Percentiles rank a stretch among this genome's conserved stretches.
These are phyloP conservation scores for Halictus quadricinctus DNA, from an alignment of 2,888 invertebrate species.

Conservation along the genomic window DNA sequence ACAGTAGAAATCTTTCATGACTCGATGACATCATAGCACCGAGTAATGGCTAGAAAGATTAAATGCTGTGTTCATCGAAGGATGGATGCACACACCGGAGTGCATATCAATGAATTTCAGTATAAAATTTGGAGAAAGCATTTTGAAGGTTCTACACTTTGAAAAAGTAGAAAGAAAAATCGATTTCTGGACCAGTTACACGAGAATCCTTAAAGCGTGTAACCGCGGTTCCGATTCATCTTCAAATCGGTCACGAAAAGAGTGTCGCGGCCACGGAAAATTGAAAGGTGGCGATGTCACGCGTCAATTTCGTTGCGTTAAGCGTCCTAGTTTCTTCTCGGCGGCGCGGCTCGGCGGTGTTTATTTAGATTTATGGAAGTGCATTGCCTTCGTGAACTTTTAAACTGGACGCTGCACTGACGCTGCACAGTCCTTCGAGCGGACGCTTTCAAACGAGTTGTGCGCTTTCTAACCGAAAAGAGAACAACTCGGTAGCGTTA, in stretches of 20 bases:
- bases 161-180: no score
- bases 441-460: slow-evolving; percentile 6
- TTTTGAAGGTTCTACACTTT: no score
- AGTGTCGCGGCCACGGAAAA: slow-evolving; percentile 22
- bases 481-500: slow-evolving; percentile 19
- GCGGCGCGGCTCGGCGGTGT: neutral
- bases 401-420: slow-evolving; percentile 24
- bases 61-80: slow-evolving; percentile 10
- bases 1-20: neutral
- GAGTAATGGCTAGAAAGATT: neutral
- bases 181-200: no score
- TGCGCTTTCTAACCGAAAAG: neutral
- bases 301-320: slow-evolving; percentile 43
- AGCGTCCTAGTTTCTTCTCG: slow-evolving; percentile 43
- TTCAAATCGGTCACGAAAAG: neutral
- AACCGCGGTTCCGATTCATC: neutral
- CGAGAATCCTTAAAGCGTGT: no score
- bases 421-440: neutral
- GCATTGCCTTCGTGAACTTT: slow-evolving; percentile 48
- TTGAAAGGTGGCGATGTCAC: slow-evolving; percentile 43
- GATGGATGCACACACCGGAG: neutral
- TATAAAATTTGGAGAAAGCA: no score
- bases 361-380: slow-evolving; percentile 58
- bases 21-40: slow-evolving; percentile 26
- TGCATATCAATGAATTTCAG: no score